These are phyloP conservation scores for Burhinus bistriatus DNA, from an alignment of 2,113 vertebrate genomes.

Conservation along the genomic window DNA sequence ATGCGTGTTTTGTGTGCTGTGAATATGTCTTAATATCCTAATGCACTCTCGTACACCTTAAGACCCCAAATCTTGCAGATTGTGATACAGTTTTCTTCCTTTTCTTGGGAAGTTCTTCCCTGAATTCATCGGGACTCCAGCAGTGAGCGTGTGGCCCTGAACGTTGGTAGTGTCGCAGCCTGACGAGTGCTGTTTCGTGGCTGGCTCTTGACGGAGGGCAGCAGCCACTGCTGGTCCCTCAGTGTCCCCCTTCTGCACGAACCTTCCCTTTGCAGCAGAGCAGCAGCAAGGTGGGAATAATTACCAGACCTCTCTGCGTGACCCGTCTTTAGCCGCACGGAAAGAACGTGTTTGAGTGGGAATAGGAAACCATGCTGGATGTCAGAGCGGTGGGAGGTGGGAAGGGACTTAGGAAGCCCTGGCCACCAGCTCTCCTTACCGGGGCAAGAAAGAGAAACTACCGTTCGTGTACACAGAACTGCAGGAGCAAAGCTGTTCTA, in stretches of 20 bases:
- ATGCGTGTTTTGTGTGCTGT: not conserved
- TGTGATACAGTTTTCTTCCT: not conserved
- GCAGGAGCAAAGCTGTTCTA: not conserved
- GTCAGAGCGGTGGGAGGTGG: not conserved
- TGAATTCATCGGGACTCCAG: fast-evolving
- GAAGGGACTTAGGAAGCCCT: not conserved
- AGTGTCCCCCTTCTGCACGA: not conserved
- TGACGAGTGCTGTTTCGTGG: too few species aligned
- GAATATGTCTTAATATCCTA: not conserved
- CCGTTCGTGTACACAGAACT: not conserved
- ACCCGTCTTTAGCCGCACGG: fast-evolving
- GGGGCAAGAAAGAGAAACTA: not conserved
- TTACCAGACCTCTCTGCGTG: not conserved
- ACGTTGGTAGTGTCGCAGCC: fast-evolving
- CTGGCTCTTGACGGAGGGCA: not conserved
- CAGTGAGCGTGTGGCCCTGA: not conserved
- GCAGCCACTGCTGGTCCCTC: not conserved
- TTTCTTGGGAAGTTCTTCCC: not conserved
- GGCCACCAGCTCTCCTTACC: not conserved
- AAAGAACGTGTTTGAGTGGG: not conserved
- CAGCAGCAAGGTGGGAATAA: not conserved
- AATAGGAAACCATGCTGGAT: not conserved
- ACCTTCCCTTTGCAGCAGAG: not conserved
- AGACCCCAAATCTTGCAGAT: not conserved
- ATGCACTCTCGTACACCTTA: not conserved